Evolutionary conservation across 1,140 invertebrate species (phyloP).

Genomic region (Ceratoteleas bidentatus): DNA sequence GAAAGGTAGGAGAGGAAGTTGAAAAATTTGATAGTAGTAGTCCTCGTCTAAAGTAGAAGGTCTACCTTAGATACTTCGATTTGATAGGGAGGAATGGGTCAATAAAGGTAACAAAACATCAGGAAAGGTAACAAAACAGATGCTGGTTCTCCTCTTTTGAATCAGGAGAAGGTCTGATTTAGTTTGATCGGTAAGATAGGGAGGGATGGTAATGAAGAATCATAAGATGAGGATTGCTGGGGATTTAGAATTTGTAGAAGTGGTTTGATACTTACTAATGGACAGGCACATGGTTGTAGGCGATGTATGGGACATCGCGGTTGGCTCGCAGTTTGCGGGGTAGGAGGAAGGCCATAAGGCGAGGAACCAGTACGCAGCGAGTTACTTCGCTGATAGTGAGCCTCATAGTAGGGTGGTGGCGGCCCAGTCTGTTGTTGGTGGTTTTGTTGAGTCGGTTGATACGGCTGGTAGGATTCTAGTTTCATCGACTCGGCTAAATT

Average conservation of each 20-base stretch:
- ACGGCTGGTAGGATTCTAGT: conserved; percentile 84
- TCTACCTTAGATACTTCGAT: no score
- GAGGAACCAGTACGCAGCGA: conserved; percentile 79
- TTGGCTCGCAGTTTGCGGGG: conserved; percentile 74
- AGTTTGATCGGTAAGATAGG: neutral
- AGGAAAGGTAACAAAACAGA: no score
- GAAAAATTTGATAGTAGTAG: no score
- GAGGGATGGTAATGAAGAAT: neutral
- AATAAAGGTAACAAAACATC: no score
- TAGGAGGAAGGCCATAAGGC: conserved; percentile 80
- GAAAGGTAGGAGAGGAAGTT: no score
- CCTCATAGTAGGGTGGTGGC: conserved; percentile 80
- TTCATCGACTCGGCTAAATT: conserved; percentile 93
- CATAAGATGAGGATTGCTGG: no score
- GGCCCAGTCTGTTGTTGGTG: conserved; percentile 82
- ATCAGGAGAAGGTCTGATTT: neutral
- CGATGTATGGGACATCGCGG: conserved; percentile 85
- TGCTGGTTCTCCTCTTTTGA: no score
- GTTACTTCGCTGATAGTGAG: conserved; percentile 78
- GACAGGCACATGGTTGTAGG: conserved; percentile 84
- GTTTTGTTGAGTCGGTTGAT: conserved; percentile 74
- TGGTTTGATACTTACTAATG: conserved; percentile 75
- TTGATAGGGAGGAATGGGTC: no score
- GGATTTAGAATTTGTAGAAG: no score
- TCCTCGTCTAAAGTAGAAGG: no score